Evolutionary conservation across 2,113 vertebrate species (phyloP), one percentile per base, ranked within the genome.

Genomic region (Ceratotherium simum): DNA sequence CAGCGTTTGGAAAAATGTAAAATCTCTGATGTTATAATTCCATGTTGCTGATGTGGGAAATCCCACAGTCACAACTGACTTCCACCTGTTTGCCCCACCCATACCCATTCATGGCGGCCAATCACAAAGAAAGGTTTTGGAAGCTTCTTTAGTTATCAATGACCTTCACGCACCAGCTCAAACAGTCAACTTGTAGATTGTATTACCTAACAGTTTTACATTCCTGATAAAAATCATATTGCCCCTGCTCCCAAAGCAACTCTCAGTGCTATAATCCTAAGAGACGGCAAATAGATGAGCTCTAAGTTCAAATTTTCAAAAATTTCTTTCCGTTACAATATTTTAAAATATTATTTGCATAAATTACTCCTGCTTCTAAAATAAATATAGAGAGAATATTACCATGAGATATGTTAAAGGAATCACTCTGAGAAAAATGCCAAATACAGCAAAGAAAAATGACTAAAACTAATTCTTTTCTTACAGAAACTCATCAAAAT

Each of bases 341-440:
- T 78, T 91, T 97, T 87, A 54, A 95, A 94, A 79, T 75, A 94
- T 82, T 87, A 90, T 54, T 67, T 95, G 10, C 78, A 81, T 81
- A 33, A 91, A 80, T 92, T 95, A 84, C 67, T 84, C 48, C 39
- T 96, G 70, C 90, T 94, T 95, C 88, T 89, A 79, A 94, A 97
- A 91, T 95, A 98, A 97, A 97, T 75, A 90, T 0, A 58, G 25
- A 91, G 33, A 90, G 51, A 83, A 27, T 90, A 90, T 88, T 90
- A 84, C 91, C 51, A 64, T 91, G 67, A 92, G 73, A 90, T 31
- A 6, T 60, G 56, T 56, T 86, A 72, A 94, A 90, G 62, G 76
- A 92, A 76, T 92, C 69, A 58, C 82, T 95, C 17, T 33, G 39
- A n/a, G 51, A 80, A 93, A 94, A 95, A 95, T 64, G 82, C 90